Evolutionary conservation across 2,888 invertebrate species (phyloP).

Genomic region (Andrena hattorfiana): DNA sequence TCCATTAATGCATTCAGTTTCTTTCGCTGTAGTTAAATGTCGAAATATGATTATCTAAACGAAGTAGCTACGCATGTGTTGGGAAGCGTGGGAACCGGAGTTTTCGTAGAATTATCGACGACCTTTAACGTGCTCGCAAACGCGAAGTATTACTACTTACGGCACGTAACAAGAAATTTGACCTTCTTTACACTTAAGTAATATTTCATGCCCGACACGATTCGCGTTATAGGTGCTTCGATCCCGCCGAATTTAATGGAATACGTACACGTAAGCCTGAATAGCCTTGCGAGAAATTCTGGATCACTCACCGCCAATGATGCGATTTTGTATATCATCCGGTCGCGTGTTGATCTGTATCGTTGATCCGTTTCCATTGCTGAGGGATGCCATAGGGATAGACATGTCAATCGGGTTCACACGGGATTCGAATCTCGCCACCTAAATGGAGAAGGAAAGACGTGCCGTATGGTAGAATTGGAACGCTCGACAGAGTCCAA

Average conservation of each 20-base stretch:
- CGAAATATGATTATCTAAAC: neutral
- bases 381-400: conserved; percentile 78
- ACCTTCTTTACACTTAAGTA: conserved; percentile 74
- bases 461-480: no score
- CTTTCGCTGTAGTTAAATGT: neutral
- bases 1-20: neutral
- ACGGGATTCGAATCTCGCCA: conserved; percentile 78
- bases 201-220: conserved; percentile 67
- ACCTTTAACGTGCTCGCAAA: conserved; percentile 11
- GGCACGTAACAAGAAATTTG: conserved; percentile 56
- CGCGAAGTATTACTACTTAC: neutral
- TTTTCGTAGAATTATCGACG: conserved; percentile 18
- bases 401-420: conserved; percentile 76
- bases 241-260: conserved; percentile 42
- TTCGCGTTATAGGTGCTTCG: conserved; percentile 25
- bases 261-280: conserved; percentile 41
- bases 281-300: neutral
- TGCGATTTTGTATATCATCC: conserved; percentile 79
- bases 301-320: conserved; percentile 73
- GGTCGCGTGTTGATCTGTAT: conserved; percentile 79
- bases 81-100: neutral
- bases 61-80: neutral
- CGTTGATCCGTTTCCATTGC: conserved; percentile 77
- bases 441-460: conserved; percentile 59
- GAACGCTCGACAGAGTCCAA: neutral